phyloP scores from a whole-genome alignment of 2,113 vertebrate genomes.

The Myotis lucifugus region DNA sequence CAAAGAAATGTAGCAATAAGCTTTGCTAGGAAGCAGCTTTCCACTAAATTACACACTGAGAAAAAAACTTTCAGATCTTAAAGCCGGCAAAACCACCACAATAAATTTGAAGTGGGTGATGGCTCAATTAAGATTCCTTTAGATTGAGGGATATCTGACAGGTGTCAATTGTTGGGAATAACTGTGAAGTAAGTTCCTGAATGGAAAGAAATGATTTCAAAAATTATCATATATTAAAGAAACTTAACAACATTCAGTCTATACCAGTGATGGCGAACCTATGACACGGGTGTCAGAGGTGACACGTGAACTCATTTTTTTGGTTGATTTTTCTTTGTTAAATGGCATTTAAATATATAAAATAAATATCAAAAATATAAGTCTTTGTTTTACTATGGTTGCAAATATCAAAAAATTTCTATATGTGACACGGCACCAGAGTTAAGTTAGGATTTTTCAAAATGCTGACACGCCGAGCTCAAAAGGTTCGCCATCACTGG shows the following conservation, averaged over 20 bases:
- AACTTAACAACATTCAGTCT: not conserved
- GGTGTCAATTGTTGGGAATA: not conserved
- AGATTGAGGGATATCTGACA: not conserved
- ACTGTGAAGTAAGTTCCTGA: not conserved
- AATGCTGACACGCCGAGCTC: too few relatives aligned
- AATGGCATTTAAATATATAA: too few relatives aligned
- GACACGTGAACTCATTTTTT: too few relatives aligned
- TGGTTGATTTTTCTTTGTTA: too few relatives aligned
- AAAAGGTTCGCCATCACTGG: too few relatives aligned
- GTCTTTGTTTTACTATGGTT: too few relatives aligned
- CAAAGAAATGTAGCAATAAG: conserved; percentile 51
- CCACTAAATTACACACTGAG: conserved; percentile 9
- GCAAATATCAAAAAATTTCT: too few relatives aligned
- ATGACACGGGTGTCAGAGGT: too few relatives aligned
- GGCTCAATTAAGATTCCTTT: not conserved
- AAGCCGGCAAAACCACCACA: not conserved
- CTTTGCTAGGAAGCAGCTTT: conserved; percentile 56
- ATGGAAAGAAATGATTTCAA: not conserved
- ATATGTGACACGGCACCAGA: too few relatives aligned
- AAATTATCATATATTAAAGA: conserved; percentile 24
- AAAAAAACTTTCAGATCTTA: not conserved
- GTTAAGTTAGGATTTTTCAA: too few relatives aligned
- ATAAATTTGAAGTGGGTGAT: not conserved
- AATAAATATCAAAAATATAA: too few relatives aligned
- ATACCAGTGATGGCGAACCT: too few relatives aligned